phyloP scores from a whole-genome alignment of 2,888 invertebrate genomes.

The Agrilus biguttatus region DNA sequence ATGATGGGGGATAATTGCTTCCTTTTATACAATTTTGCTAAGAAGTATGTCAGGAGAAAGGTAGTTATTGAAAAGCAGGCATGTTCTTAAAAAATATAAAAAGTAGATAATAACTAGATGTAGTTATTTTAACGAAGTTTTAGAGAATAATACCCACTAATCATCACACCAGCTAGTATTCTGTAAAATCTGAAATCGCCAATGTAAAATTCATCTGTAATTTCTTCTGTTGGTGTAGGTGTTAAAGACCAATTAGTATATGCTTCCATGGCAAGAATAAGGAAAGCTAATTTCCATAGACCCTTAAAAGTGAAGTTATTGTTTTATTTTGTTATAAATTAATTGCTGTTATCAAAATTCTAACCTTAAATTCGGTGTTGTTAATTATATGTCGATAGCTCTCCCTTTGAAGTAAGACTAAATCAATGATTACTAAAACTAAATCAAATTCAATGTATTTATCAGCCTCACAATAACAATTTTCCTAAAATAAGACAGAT shows the following conservation, averaged over 20 bases:
- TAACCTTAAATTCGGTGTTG: conserved; percentile 64
- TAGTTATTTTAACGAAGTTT: too few relatives aligned
- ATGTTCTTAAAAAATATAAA: too few relatives aligned
- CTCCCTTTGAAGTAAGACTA: conserved; percentile 62
- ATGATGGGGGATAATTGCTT: conserved; percentile 13
- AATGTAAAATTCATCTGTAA: conserved; percentile 14
- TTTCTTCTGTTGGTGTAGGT: conserved; percentile 4
- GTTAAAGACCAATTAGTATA: conserved; percentile 51
- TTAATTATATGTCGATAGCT: conserved; percentile 77
- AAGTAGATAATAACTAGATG: too few relatives aligned
- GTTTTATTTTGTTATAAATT: not conserved
- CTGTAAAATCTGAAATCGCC: conserved; percentile 24
- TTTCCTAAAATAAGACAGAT: conserved; percentile 38
- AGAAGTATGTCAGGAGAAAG: conserved; percentile 5
- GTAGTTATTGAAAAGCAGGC: conserved; percentile 1
- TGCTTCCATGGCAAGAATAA: conserved; percentile 67
- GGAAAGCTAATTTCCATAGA: conserved; percentile 56
- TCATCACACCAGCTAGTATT: conserved; percentile 16
- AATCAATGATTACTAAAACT: conserved; percentile 75
- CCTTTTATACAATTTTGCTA: conserved; percentile 2
- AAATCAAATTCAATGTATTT: conserved; percentile 86
- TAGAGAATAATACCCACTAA: conserved; percentile 14
- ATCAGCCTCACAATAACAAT: conserved; percentile 64
- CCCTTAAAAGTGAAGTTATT: conserved; percentile 15
- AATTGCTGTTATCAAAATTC: not conserved